These are phyloP conservation scores for Microdon myrmicae DNA, from an alignment of 2,888 invertebrate genomes.

Conservation along the genomic window DNA sequence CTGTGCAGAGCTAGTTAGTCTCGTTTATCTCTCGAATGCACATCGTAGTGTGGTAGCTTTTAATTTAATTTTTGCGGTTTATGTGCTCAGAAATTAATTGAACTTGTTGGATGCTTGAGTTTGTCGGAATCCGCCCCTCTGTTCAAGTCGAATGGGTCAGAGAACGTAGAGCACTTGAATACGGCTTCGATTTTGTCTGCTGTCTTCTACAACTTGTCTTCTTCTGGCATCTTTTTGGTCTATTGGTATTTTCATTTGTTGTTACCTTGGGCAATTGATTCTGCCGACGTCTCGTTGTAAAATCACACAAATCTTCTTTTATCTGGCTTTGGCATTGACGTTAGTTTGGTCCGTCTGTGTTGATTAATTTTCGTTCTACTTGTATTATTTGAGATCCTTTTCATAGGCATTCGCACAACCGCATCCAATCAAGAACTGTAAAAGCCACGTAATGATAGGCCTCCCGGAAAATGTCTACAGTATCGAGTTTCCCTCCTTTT, in stretches of 20 bases:
- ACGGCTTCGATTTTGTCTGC: no score
- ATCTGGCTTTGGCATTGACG: constrained; percentile 15
- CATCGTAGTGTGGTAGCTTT: constrained; percentile 44
- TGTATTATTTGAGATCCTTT: constrained; percentile 31
- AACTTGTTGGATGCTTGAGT: constrained; percentile 41
- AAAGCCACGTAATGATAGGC: constrained; percentile 25
- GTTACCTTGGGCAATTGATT: constrained; percentile 13
- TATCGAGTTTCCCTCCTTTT: background rate
- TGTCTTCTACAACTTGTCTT: no score
- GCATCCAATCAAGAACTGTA: constrained; percentile 12
- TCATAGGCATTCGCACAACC: no score
- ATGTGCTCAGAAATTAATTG: constrained; percentile 53
- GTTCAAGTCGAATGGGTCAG: no score
- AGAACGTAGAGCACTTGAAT: no score
- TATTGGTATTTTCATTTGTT: background rate
- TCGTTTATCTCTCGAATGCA: no score
- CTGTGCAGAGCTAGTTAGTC: no score
- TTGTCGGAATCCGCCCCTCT: constrained; percentile 26
- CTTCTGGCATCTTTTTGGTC: background rate
- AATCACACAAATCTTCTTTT: constrained; percentile 25
- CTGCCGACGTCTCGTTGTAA: constrained; percentile 22
- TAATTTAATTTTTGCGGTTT: constrained; percentile 53
- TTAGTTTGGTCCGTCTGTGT: constrained; percentile 30
- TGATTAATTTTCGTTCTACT: constrained; percentile 47
- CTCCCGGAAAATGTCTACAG: constrained; percentile 15